Conservation (phyloP, 2,888 invertebrate species). For the Euzetes globulus region DNA sequence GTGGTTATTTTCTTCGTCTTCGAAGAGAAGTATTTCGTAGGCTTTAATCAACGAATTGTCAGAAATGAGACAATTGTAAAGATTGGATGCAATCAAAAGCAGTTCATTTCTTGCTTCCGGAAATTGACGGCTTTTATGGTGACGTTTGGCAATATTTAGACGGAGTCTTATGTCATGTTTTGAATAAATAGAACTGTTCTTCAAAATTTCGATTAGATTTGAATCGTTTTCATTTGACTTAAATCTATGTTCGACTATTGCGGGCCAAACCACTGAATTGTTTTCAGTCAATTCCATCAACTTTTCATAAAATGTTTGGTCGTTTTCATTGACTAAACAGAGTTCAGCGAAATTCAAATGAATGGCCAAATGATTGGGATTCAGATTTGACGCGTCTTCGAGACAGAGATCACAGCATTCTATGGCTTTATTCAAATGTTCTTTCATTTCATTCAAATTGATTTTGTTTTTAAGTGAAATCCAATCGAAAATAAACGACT, state of each 20-base stretch:
- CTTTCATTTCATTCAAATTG: constrained; percentile 15
- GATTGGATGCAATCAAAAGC: constrained; percentile 9
- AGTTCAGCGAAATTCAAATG: constrained; percentile 32
- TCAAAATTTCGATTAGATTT: not conserved
- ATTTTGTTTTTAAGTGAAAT: not conserved
- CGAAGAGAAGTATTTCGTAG: constrained; percentile 11
- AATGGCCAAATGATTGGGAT: constrained; percentile 14
- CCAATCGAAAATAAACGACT: constrained; percentile 32
- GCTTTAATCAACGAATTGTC: not conserved
- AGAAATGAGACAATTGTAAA: not conserved
- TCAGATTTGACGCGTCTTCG: not conserved
- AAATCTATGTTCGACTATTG: not conserved
- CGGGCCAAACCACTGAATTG: not conserved
- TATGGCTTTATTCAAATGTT: constrained; percentile 22
- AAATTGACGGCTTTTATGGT: not conserved
- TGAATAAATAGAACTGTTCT: not conserved
- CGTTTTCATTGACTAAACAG: constrained; percentile 1
- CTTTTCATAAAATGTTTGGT: not conserved
- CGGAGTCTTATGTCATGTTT: not conserved
- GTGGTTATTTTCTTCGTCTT: constrained; percentile 23
- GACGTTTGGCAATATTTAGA: constrained; percentile 3
- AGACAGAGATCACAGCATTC: not conserved
- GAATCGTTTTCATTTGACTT: not conserved
- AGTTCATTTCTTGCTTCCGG: constrained; percentile 1
- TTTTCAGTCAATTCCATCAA: not conserved